Percentiles rank a stretch among this genome's conserved stretches.
These are phyloP conservation scores for Lota lota DNA, from an alignment of 2,113 vertebrate genomes.

Conservation along the genomic window DNA sequence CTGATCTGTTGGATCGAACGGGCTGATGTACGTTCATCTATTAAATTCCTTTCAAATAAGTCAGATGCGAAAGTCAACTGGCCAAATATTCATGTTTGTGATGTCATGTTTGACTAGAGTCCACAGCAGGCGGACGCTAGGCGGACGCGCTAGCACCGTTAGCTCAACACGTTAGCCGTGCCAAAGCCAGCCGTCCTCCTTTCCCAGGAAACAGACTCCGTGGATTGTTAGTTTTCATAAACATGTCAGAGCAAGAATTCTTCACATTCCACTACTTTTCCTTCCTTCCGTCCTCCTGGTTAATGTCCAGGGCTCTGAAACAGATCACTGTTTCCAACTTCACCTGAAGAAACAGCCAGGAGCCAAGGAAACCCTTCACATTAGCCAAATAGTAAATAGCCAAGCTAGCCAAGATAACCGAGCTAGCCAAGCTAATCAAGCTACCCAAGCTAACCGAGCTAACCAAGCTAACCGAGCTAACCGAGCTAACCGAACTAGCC, in stretches of 20 bases:
- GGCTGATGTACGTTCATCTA: too few species aligned
- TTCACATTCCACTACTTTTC: constrained; percentile 66
- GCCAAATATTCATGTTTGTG: constrained; percentile 15
- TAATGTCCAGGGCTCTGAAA: constrained; percentile 43
- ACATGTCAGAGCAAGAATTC: constrained; percentile 62
- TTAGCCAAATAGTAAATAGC: too few species aligned
- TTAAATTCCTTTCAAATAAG: too few species aligned
- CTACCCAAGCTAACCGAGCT: too few species aligned
- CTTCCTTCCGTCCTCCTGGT: constrained; percentile 70
- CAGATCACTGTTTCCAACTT: constrained; percentile 32
- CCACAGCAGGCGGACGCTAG: constrained; percentile 16
- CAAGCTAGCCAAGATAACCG: too few species aligned
- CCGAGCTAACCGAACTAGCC: too few species aligned
- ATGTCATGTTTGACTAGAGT: background rate
- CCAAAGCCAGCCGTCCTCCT: constrained; percentile 48
- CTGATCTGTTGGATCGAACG: too few species aligned
- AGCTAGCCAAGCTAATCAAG: too few species aligned
- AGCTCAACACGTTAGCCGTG: constrained; percentile 42
- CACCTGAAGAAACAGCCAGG: constrained; percentile 7
- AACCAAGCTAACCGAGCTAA: too few species aligned
- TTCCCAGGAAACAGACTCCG: constrained; percentile 63
- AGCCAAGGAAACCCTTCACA: too few species aligned
- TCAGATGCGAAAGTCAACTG: background rate
- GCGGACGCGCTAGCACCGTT: constrained; percentile 31
- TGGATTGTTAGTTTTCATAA: constrained; percentile 70